phyloP scores from a whole-genome alignment of 1,140 invertebrate genomes.

The Polypedilum vanderplanki region DNA sequence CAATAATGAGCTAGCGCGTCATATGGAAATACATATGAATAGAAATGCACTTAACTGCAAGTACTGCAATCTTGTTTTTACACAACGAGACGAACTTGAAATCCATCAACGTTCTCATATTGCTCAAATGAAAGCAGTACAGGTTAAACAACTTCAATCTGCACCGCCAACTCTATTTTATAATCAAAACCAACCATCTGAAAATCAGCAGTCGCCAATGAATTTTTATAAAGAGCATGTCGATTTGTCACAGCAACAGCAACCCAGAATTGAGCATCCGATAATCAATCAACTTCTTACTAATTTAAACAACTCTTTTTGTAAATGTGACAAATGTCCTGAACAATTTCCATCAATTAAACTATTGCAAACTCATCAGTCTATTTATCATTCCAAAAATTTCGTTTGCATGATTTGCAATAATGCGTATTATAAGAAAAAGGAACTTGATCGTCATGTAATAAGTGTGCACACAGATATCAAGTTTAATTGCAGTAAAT shows the following conservation, averaged over 20 bases:
- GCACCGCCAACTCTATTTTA: not conserved
- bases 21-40: constrained; percentile 62
- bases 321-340: constrained; percentile 24
- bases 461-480: constrained; percentile 50
- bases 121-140: constrained; percentile 32
- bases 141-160: not conserved
- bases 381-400: constrained; percentile 44
- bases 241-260: not conserved
- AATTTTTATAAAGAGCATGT: constrained; percentile 21
- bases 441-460: constrained; percentile 55
- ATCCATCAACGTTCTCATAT: constrained; percentile 53
- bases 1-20: constrained; percentile 58
- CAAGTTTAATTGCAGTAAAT: constrained; percentile 54
- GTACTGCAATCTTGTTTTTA: constrained; percentile 59
- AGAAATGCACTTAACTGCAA: constrained; percentile 61
- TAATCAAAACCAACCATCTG: constrained; percentile 37
- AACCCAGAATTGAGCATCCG: not conserved
- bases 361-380: constrained; percentile 46
- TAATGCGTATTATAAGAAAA: constrained; percentile 55
- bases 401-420: constrained; percentile 54
- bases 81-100: constrained; percentile 53
- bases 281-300: not conserved
- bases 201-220: constrained; percentile 27
- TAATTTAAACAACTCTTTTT: not conserved
- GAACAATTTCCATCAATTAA: constrained; percentile 31